Evolutionary conservation across 2,888 invertebrate species (phyloP).

Genomic region (Rhamnusium bicolor): DNA sequence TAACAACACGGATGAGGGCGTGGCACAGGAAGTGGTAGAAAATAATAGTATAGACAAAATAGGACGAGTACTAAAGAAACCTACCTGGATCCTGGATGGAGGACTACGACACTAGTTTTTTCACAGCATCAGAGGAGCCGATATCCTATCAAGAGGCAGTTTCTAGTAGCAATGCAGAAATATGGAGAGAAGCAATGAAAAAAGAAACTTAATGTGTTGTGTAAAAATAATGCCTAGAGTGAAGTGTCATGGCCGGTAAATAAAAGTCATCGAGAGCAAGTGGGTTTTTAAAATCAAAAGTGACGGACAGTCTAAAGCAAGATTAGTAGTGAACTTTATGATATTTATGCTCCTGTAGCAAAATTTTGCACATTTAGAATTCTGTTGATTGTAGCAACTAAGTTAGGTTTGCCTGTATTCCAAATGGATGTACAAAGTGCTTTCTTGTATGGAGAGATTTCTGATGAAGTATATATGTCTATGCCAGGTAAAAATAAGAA

Average conservation of each 20-base stretch:
- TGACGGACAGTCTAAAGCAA: slow-evolving; percentile 44
- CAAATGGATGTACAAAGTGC: slow-evolving; percentile 54
- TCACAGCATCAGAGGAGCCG: slow-evolving; percentile 24
- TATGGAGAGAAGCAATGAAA: slow-evolving; percentile 42
- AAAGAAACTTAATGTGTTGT: slow-evolving; percentile 35
- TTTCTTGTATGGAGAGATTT: slow-evolving; percentile 53
- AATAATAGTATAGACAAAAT: neutral
- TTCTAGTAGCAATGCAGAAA: too few species aligned
- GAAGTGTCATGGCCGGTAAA: slow-evolving; percentile 36
- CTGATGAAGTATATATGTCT: slow-evolving; percentile 50
- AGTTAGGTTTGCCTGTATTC: slow-evolving; percentile 33
- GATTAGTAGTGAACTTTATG: slow-evolving; percentile 28
- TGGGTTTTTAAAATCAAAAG: slow-evolving; percentile 44
- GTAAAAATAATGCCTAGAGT: slow-evolving; percentile 35
- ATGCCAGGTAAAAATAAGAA: slow-evolving; percentile 42
- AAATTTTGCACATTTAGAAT: slow-evolving; percentile 34
- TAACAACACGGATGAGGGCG: neutral
- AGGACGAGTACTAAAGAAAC: neutral
- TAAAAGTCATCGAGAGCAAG: slow-evolving; percentile 42
- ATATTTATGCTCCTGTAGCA: neutral
- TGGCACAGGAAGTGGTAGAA: neutral
- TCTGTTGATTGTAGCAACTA: slow-evolving; percentile 21
- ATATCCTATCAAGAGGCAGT: slow-evolving; percentile 37
- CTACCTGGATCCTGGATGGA: neutral
- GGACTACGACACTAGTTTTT: neutral